A percentile compares a stretch with the other conserved stretches of the same genome.
These are phyloP conservation scores for Emydoidea blandingii DNA, from an alignment of 2,797 vertebrate species.

Conservation along the genomic window DNA sequence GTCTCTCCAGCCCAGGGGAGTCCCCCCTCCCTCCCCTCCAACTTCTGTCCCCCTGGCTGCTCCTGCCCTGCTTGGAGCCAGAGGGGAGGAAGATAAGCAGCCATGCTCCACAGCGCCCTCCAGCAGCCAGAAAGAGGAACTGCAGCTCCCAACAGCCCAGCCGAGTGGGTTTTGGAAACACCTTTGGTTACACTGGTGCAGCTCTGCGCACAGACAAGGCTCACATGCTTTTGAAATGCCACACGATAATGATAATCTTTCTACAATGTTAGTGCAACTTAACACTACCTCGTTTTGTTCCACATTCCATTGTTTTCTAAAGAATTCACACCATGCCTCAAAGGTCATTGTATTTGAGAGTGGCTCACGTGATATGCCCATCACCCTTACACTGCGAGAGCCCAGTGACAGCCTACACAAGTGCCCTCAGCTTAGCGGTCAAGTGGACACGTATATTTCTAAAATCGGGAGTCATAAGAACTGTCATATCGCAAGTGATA, in stretches of 20 bases:
- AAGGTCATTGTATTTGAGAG: not conserved
- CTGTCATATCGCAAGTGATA: not conserved
- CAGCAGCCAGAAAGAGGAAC: no score
- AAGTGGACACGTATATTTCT: not conserved
- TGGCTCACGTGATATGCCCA: not conserved
- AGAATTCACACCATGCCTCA: not conserved
- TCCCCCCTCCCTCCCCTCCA: no score
- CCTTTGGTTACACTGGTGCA: not conserved
- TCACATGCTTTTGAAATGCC: not conserved
- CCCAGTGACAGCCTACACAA: not conserved
- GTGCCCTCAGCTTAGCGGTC: not conserved
- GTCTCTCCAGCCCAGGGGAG: no score
- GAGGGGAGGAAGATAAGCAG: no score
- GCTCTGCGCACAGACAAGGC: not conserved
- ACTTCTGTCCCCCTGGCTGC: no score
- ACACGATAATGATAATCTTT: not conserved
- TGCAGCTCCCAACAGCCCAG: no score
- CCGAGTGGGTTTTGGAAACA: not conserved
- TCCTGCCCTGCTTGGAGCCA: no score
- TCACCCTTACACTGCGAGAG: not conserved
- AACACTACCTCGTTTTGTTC: not conserved
- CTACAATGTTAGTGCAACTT: not conserved
- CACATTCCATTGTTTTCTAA: not conserved
- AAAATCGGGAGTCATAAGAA: not conserved
- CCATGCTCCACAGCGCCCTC: no score